Conservation (phyloP, 2,113 vertebrate genomes). For the Chaetura pelagica region DNA sequence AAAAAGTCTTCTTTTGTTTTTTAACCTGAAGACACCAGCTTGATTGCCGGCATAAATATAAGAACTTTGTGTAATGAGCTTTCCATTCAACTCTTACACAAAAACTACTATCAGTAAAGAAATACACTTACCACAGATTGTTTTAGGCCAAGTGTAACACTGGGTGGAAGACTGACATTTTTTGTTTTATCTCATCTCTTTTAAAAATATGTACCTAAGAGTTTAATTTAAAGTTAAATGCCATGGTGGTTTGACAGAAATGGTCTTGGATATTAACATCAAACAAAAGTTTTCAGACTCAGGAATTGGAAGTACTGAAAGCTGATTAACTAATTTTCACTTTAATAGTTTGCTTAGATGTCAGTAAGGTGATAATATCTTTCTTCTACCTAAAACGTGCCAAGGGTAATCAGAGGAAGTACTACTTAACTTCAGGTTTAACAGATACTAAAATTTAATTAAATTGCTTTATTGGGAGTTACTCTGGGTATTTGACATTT, state of each 20-base stretch:
- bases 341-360: background rate
- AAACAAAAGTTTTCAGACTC: background rate
- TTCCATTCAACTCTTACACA: background rate
- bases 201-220: background rate
- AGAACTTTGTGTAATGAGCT: background rate
- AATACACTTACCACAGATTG: background rate
- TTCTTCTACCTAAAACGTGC: background rate
- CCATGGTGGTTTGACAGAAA: background rate
- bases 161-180: background rate
- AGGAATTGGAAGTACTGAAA: background rate
- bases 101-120: background rate
- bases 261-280: background rate
- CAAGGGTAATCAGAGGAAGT: background rate
- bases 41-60: background rate
- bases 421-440: background rate
- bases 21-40: background rate
- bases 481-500: background rate
- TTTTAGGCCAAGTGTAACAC: background rate
- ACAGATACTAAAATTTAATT: background rate
- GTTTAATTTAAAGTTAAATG: background rate
- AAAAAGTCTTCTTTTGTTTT: background rate
- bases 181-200: background rate
- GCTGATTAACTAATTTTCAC: background rate
- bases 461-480: background rate
- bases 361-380: background rate